Evolutionary conservation across 2,113 vertebrate genomes (phyloP).

Genomic region (Solea solea): DNA sequence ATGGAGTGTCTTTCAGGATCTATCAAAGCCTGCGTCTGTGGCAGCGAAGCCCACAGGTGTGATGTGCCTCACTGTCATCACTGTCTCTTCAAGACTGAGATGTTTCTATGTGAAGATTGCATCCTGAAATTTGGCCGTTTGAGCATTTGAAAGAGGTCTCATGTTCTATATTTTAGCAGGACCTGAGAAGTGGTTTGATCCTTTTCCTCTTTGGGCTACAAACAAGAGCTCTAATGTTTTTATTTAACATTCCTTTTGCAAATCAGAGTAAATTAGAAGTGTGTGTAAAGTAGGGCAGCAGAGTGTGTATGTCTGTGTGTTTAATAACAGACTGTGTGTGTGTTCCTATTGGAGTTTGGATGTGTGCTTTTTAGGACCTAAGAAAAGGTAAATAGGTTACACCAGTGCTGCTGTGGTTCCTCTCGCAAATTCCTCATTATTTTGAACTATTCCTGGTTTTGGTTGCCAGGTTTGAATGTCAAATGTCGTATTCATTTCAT

Average conservation of each 20-base stretch:
- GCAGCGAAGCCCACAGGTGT: constrained; percentile 76
- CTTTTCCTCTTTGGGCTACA: not conserved
- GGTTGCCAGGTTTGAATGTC: constrained; percentile 77
- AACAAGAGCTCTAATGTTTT: no score
- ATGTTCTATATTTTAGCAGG: not conserved
- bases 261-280: not conserved
- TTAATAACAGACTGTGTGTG: constrained; percentile 79
- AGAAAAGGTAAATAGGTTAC: constrained; percentile 74
- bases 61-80: constrained; percentile 33
- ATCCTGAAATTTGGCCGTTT: not conserved
- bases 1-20: constrained; percentile 79
- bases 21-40: constrained; percentile 58
- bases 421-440: constrained; percentile 79
- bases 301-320: constrained; percentile 79
- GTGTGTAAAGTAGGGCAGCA: constrained; percentile 9
- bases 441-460: constrained; percentile 76
- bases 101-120: constrained; percentile 17
- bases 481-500: constrained; percentile 77
- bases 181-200: not conserved
- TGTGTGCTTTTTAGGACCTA: constrained; percentile 67
- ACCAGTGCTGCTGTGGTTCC: constrained; percentile 53
- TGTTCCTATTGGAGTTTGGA: constrained; percentile 54
- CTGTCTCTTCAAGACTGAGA: constrained; percentile 39
- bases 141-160: not conserved
- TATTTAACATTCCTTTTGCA: not conserved